Percentiles rank a stretch among this genome's conserved stretches.
These are phyloP conservation scores for Epiblema foenella DNA, from an alignment of 2,888 invertebrate species.

Conservation along the genomic window DNA sequence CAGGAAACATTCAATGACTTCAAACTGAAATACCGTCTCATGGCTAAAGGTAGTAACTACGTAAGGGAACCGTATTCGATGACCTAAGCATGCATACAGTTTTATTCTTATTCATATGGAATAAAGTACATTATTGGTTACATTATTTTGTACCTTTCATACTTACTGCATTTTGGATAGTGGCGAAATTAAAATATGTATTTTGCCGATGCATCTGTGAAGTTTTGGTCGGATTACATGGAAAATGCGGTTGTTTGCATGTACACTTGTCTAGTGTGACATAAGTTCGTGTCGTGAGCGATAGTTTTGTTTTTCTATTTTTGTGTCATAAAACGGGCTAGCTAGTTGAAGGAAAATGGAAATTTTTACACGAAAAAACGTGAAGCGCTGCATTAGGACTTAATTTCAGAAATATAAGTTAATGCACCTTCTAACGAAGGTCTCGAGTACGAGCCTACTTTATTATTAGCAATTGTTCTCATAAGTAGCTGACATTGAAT, in stretches of 20 bases:
- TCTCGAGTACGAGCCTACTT: neutral
- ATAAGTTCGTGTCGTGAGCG: neutral
- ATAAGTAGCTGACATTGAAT: neutral
- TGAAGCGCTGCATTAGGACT: too few species aligned
- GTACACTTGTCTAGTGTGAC: neutral
- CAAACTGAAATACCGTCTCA: conserved; percentile 41
- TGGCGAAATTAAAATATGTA: conserved; percentile 50
- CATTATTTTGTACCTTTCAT: neutral
- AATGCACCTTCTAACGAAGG: too few species aligned
- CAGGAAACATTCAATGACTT: conserved; percentile 64
- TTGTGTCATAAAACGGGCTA: neutral
- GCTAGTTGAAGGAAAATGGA: neutral
- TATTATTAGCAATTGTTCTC: neutral
- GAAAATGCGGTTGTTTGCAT: conserved; percentile 30
- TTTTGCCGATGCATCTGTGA: conserved; percentile 57
- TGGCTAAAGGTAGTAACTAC: conserved; percentile 6
- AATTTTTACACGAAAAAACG: neutral
- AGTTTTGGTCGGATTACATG: conserved; percentile 46
- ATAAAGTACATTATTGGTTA: neutral
- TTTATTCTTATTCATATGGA: neutral
- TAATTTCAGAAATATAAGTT: too few species aligned
- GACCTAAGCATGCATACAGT: neutral
- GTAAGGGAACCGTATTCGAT: neutral
- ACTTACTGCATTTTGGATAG: neutral
- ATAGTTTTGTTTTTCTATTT: neutral